Conservation (phyloP, 2,113 vertebrate genomes). For the Trematomus loennbergii region DNA sequence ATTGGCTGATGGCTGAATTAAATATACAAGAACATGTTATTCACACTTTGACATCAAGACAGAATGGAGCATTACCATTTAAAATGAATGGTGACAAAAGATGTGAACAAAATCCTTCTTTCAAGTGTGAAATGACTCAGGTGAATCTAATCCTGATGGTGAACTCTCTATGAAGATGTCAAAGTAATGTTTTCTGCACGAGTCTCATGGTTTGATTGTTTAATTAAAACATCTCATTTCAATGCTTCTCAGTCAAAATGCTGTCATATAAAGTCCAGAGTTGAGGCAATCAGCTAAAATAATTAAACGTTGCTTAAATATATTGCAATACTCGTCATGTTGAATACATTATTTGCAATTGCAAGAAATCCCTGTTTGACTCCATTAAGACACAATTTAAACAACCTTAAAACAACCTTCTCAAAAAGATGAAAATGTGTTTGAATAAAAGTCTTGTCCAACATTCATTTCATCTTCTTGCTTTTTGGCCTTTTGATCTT, state of each 20-base stretch:
- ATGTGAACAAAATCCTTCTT: neutral
- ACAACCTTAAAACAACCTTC: slow-evolving; percentile 7
- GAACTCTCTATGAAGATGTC: neutral
- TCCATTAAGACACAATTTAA: neutral
- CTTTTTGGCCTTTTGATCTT: slow-evolving; percentile 80
- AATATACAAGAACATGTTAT: neutral
- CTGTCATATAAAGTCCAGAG: neutral
- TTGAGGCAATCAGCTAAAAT: neutral
- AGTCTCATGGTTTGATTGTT: slow-evolving; percentile 6
- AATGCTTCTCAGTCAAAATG: neutral
- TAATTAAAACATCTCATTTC: slow-evolving; percentile 32
- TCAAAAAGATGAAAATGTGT: neutral
- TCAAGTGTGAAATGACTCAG: neutral
- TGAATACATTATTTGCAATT: slow-evolving; percentile 1
- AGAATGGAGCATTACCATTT: neutral
- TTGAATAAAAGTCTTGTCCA: neutral
- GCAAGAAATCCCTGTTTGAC: neutral
- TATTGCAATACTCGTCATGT: slow-evolving; percentile 1
- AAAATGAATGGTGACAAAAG: neutral
- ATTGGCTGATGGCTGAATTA: slow-evolving; percentile 21
- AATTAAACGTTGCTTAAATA: neutral
- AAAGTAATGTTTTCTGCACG: neutral
- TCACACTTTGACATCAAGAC: neutral
- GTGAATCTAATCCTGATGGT: neutral
- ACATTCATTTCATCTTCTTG: slow-evolving; percentile 83